These are phyloP conservation scores for Piscicola geometra DNA, from an alignment of 2,888 invertebrate genomes.

Conservation along the genomic window DNA sequence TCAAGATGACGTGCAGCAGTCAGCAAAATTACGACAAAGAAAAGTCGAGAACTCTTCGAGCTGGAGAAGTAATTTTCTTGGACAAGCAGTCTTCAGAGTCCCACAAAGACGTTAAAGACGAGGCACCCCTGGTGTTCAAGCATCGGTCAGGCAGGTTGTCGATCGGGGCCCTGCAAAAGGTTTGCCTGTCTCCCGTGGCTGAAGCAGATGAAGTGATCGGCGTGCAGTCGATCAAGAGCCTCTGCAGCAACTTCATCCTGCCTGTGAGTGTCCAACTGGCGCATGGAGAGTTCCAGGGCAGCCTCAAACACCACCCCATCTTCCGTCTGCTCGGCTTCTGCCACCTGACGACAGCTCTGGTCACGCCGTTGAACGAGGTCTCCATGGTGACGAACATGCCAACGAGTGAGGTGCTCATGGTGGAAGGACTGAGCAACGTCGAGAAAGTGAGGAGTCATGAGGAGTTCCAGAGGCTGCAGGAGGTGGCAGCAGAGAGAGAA, in stretches of 20 bases:
- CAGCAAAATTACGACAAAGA: slow-evolving; percentile 34
- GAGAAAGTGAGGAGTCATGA: slow-evolving; percentile 46
- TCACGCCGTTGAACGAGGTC: slow-evolving; percentile 50
- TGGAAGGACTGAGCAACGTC: slow-evolving; percentile 62
- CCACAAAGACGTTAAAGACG: slow-evolving; percentile 14
- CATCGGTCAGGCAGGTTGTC: slow-evolving; percentile 78
- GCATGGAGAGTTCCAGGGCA: slow-evolving; percentile 62
- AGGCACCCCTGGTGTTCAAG: neutral
- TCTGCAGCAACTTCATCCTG: slow-evolving; percentile 75
- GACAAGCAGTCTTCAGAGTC: neutral
- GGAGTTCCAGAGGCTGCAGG: slow-evolving; percentile 40
- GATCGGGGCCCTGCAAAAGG: slow-evolving; percentile 78
- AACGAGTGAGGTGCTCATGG: slow-evolving; percentile 76
- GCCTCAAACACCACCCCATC: slow-evolving; percentile 49
- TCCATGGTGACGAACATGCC: slow-evolving; percentile 72
- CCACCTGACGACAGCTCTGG: slow-evolving; percentile 52
- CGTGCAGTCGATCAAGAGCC: slow-evolving; percentile 82
- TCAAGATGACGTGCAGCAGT: slow-evolving; percentile 34
- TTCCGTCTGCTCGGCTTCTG: slow-evolving; percentile 52
- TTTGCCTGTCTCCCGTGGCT: slow-evolving; percentile 84
- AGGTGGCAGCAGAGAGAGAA: slow-evolving; percentile 5
- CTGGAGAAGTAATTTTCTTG: slow-evolving; percentile 51
- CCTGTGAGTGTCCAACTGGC: slow-evolving; percentile 87
- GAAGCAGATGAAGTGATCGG: slow-evolving; percentile 89
- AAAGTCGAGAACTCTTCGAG: slow-evolving; percentile 45